Base-by-base conservation (phyloP, 2,888 invertebrate genomes). In the Drosophila subquinaria region DNA sequence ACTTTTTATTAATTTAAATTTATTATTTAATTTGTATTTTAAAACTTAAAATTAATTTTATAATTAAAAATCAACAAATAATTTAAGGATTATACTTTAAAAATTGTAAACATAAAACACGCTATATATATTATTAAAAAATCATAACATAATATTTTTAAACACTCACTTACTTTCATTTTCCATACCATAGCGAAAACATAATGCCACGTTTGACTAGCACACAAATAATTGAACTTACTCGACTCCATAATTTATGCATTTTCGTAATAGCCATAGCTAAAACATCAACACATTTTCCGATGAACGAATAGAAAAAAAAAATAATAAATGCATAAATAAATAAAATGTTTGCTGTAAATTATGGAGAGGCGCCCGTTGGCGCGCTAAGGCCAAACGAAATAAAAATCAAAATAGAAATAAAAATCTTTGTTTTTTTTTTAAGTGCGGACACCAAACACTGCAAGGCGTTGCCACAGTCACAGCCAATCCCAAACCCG, bases 401-500 rank as follows among this genome's bases (percentile, higher is more conserved):
- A 53, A 51, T 38, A 38, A 68, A 56, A 65, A 62, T 65, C 64
- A 69, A 78, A 69, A 35, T 13, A 48, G 57, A 64, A 79, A 60
- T 53, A 59, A 67, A 76, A 51, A 35, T 27, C 27, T 5, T 27
- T 27, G 23, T n/a, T 68, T 70, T 64, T 82, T 79, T 68, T 79
- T 79, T 74, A 65, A 84, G 82, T 84, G 79, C 84, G 69, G 59
- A 65, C 62, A 56, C 47, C 38, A 64, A 73, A 53, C 68, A 59
- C 52, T 56, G 50, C 47, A 63, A 75, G 75, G 72, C 77, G 79
- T 80, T 77, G 79, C 79, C 76, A 20, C 73, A 66, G 73, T 57
- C 73, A 73, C 50, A 43, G 50, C 56, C 55, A 40, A 53, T 17
- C 55, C 47, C 38, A 40, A 61, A 15, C 48, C 20, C 17, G 20